A percentile compares a stretch with the other conserved stretches of the same genome.
These are phyloP conservation scores for Molossus molossus DNA, from an alignment of 2,797 vertebrate species.

Conservation along the genomic window DNA sequence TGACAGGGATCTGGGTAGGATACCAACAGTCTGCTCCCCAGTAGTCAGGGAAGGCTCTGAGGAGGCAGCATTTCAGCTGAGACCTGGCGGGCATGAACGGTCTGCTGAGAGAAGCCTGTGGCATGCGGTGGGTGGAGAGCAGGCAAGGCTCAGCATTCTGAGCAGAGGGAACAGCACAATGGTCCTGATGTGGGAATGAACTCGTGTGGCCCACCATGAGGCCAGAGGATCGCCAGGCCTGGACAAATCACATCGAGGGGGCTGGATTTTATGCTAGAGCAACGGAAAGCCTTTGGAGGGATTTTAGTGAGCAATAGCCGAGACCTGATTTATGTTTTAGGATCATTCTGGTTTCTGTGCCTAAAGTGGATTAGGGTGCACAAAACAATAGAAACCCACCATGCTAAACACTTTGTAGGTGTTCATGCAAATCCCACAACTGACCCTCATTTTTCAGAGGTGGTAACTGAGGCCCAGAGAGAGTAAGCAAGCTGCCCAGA, in stretches of 20 bases:
- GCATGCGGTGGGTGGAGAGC: rapidly evolving
- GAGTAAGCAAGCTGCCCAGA: background rate
- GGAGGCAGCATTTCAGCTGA: background rate
- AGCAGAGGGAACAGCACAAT: background rate
- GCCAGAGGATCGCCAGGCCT: background rate
- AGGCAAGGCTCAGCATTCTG: background rate
- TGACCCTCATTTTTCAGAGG: background rate
- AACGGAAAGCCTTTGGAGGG: background rate
- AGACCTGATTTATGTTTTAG: background rate
- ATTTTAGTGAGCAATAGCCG: background rate
- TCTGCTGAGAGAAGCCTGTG: background rate
- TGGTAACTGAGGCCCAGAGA: background rate
- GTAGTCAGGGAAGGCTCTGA: background rate
- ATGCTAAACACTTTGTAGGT: background rate
- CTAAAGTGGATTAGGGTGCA: background rate
- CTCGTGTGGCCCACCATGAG: background rate
- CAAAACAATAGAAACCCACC: background rate
- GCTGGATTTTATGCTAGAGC: background rate
- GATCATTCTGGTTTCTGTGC: background rate
- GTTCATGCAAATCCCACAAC: background rate
- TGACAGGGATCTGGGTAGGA: background rate
- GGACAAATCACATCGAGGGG: rapidly evolving
- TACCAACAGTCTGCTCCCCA: background rate
- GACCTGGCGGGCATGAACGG: background rate
- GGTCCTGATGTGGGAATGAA: background rate